Conservation (phyloP, 2,113 vertebrate genomes). For the Serilophus lunatus region DNA sequence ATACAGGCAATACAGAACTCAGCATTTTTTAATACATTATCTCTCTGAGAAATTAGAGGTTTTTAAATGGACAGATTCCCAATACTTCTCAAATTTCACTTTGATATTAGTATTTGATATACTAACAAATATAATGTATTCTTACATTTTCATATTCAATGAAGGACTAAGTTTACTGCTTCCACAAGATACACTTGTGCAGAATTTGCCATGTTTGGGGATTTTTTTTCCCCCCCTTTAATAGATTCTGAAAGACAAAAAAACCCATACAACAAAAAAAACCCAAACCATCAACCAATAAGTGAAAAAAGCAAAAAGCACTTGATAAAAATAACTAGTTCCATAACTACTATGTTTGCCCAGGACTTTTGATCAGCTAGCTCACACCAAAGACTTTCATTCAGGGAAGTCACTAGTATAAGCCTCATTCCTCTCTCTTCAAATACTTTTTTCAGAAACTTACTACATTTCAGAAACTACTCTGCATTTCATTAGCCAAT, state of each 20-base stretch:
- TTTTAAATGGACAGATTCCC: not conserved
- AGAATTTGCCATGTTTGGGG: not conserved
- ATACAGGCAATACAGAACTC: not conserved
- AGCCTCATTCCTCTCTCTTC: not conserved
- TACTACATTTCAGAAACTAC: not conserved
- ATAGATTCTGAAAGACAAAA: not conserved
- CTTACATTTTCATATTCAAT: not conserved
- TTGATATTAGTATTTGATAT: too few species aligned
- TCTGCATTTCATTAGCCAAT: not conserved
- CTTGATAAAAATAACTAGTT: not conserved
- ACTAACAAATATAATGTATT: not conserved
- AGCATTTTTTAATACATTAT: not conserved
- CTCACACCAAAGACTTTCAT: not conserved
- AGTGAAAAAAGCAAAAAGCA: not conserved
- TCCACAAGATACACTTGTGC: not conserved
- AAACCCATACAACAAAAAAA: not conserved
- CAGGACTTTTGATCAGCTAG: not conserved
- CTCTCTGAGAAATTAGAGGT: not conserved
- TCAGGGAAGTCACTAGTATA: not conserved
- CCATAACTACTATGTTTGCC: not conserved
- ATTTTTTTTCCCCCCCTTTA: not conserved
- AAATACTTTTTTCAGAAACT: not conserved
- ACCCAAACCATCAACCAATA: accelerated
- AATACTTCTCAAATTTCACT: not conserved
- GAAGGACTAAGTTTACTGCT: not conserved